Base-by-base conservation (phyloP, 2,888 invertebrate genomes). In the Diaphora mendica region DNA sequence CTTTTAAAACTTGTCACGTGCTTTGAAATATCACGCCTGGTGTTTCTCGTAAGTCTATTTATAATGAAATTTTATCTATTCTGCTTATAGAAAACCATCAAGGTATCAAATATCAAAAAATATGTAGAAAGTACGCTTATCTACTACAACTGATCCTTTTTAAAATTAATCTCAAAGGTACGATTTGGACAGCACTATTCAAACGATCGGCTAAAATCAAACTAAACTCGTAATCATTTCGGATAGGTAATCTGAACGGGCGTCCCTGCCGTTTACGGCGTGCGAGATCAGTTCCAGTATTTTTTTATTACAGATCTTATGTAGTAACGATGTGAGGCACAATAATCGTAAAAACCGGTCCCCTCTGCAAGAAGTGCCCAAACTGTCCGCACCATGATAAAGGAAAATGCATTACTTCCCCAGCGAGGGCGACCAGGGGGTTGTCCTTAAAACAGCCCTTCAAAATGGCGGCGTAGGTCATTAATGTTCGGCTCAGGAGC, bases 321-420 rank as follows among this genome's bases (percentile, higher is more conserved):
- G 90, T 92, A 91, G 91, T 91, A 86, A 89, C 91, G 89, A 91
- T 89, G 90, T 90, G 89, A 90, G 51, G 90, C 87, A 92, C 93
- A 94, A 95, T 95, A 95, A 94, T 92, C 95, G 93, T 95, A 95
- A 95, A 95, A 94, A 89, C 87, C 86, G 87, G 88, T 87, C 92
- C 93, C 93, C 93, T 92, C 88, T 90, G 89, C 89, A 91, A 92
- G 89, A 88, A 93, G 91, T 91, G 88, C 89, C 91, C 90, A 90
- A 94, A 93, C 93, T 94, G 95, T 94, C 94, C 92, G 91, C 92
- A 87, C 85, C 90, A 91, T 90, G 93, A 95, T 95, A 95, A 95
- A 95, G 92, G 93, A 93, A 95, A 95, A 95, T 93, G 94, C 95
- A 95, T 95, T 95, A 94, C 94, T 92, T 94, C 93, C 94, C 93